Evolutionary conservation across 2,113 vertebrate genomes (phyloP).

Genomic region (Burhinus oedicnemus): DNA sequence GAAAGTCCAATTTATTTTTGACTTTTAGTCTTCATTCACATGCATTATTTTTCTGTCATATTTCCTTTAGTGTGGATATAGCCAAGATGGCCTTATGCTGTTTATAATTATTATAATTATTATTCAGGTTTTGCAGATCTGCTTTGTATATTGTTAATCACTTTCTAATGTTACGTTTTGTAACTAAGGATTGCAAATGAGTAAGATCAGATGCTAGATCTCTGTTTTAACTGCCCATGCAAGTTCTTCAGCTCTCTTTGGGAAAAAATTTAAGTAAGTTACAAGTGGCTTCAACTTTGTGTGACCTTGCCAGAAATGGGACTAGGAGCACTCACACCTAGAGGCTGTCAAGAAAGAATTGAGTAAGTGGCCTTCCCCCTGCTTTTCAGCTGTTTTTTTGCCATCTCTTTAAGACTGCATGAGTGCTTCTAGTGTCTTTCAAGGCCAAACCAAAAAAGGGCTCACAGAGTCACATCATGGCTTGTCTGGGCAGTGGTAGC

Average conservation of each 20-base stretch:
- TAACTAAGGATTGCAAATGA: not conserved
- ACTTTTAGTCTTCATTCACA: not conserved
- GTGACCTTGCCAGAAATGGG: not conserved
- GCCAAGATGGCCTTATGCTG: not conserved
- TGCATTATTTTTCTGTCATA: not conserved
- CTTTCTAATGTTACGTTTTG: constrained; percentile 16
- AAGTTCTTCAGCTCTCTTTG: not conserved
- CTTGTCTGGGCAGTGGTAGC: not conserved
- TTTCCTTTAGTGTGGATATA: not conserved
- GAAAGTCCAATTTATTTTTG: not conserved
- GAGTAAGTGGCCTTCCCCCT: not conserved
- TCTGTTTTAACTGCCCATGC: not conserved
- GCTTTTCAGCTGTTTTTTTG: not conserved
- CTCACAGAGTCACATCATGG: not conserved
- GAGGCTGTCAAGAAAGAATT: not conserved
- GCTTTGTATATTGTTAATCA: not conserved
- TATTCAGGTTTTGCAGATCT: constrained; percentile 8
- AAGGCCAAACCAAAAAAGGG: not conserved
- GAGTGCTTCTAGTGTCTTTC: not conserved
- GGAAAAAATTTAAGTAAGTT: not conserved
- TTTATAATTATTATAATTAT: not conserved
- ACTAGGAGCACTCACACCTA: not conserved
- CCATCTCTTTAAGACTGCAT: not conserved
- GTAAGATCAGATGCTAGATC: not conserved
- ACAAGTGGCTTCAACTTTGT: not conserved